Evolutionary conservation across 2,797 vertebrate genomes (phyloP).

Genomic region (Silurus aristotelis): DNA sequence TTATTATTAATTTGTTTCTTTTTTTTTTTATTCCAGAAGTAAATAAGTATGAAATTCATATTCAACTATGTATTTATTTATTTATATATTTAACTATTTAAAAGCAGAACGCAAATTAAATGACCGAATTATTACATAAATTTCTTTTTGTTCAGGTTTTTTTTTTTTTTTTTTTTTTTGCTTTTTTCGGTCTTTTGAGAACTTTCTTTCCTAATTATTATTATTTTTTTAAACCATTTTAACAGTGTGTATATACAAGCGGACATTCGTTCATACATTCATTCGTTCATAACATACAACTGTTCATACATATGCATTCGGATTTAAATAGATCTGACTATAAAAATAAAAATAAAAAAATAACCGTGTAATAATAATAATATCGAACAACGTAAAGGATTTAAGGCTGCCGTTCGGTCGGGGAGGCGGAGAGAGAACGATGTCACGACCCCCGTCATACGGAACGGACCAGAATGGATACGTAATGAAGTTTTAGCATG

Average conservation of each 20-base stretch:
- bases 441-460: slow-evolving; percentile 66
- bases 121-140: background rate
- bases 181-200: slow-evolving; percentile 41
- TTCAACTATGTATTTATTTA: background rate
- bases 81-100: too few species aligned
- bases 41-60: background rate
- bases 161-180: slow-evolving; percentile 63
- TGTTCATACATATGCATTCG: slow-evolving; percentile 52
- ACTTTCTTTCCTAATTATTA: slow-evolving; percentile 47
- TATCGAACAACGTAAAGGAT: slow-evolving; percentile 71
- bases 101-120: too few species aligned
- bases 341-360: slow-evolving; percentile 65
- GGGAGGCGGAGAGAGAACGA: slow-evolving; percentile 49
- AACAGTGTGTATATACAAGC: slow-evolving; percentile 74
- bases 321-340: slow-evolving; percentile 74
- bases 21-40: background rate
- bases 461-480: slow-evolving; percentile 70
- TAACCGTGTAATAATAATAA: slow-evolving; percentile 57
- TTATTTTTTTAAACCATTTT: background rate
- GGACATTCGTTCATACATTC: slow-evolving; percentile 43
- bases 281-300: background rate
- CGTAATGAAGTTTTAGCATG: slow-evolving; percentile 58
- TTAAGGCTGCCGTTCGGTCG: slow-evolving; percentile 79
- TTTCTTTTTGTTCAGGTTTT: slow-evolving; percentile 48
- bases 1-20: background rate